Conservation (phyloP, 1,140 invertebrate species). For the Diprion similis region DNA sequence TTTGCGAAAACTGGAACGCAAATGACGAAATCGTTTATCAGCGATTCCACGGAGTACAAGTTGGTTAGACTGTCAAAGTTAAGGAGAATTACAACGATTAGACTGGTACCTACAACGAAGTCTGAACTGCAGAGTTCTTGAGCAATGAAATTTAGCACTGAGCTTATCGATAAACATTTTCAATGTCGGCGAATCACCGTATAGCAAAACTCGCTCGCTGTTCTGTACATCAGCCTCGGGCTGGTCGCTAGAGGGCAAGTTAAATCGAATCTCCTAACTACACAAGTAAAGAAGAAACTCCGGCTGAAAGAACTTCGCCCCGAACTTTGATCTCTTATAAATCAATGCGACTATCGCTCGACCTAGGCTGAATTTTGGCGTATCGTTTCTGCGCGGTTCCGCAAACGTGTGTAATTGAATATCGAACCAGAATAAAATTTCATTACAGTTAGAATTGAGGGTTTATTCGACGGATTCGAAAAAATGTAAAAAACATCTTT, state of each 20-base stretch:
- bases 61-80: too few species aligned
- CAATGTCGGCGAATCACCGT: conserved; percentile 47
- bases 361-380: conserved; percentile 36
- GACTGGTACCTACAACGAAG: too few species aligned
- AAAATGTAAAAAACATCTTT: too few species aligned
- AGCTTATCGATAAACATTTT: conserved; percentile 47
- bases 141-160: neutral
- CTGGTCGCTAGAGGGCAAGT: conserved; percentile 42
- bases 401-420: too few species aligned
- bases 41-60: too few species aligned
- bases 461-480: too few species aligned
- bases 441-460: too few species aligned
- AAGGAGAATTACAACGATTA: too few species aligned
- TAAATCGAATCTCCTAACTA: conserved; percentile 55
- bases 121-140: too few species aligned
- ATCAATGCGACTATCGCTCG: conserved; percentile 49
- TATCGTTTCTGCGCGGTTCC: neutral
- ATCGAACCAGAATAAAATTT: too few species aligned
- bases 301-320: conserved; percentile 35
- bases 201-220: conserved; percentile 18
- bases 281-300: conserved; percentile 45
- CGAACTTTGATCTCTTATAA: conserved; percentile 46
- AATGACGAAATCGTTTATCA: too few species aligned
- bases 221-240: conserved; percentile 24
- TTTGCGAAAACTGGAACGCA: too few species aligned